phyloP scores from a whole-genome alignment of 2,113 vertebrate species.

The Takifugu bimaculatus region DNA sequence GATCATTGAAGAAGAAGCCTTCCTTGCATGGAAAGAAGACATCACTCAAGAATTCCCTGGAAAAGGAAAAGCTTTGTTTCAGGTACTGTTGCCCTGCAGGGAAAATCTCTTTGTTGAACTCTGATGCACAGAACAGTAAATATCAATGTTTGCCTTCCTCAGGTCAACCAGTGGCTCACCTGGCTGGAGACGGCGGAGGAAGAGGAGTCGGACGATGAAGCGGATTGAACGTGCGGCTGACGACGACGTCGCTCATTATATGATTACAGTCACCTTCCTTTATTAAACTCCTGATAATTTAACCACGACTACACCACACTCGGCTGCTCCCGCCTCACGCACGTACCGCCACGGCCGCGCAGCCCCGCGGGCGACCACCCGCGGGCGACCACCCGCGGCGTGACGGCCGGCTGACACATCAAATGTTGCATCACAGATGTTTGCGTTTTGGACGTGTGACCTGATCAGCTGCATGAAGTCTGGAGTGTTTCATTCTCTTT shows the following conservation, averaged over 20 bases:
- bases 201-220: conserved; percentile 98
- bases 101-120: no score
- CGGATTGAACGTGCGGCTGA: conserved; percentile 83
- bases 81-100: conserved; percentile 72
- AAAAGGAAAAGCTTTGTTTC: conserved; percentile 99
- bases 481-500: conserved; percentile 32
- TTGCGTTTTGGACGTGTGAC: conserved; percentile 23
- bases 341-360: conserved; percentile 74
- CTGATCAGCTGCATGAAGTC: conserved; percentile 34
- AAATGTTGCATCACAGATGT: conserved; percentile 27
- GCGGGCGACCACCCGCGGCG: conserved; percentile 16
- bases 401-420: conserved; percentile 16
- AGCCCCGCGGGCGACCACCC: conserved; percentile 23
- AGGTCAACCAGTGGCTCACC: conserved; percentile 99
- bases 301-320: conserved; percentile 82
- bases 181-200: conserved; percentile 99
- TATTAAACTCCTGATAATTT: conserved; percentile 63
- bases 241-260: conserved; percentile 81
- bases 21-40: conserved; percentile 99
- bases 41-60: conserved; percentile 99
- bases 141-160: not conserved
- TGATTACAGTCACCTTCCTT: conserved; percentile 38
- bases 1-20: conserved; percentile 99
- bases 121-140: no score
- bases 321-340: conserved; percentile 80